A percentile compares a stretch with the other conserved stretches of the same genome.
Conservation (phyloP, 2,113 vertebrate genomes). For the Gymnarchus niloticus region DNA sequence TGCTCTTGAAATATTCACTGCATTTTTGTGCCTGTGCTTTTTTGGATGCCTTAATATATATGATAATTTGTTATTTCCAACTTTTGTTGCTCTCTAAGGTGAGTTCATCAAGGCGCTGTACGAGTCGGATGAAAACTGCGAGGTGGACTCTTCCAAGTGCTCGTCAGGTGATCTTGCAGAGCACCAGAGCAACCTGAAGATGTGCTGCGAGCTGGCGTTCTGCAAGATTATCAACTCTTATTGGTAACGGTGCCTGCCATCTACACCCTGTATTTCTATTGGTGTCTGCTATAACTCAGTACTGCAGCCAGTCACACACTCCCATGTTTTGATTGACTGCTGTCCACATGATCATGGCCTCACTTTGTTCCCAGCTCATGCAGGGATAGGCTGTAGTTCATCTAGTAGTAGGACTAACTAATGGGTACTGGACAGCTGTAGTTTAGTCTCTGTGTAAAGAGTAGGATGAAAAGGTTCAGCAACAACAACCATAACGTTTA, state of each 20-base stretch:
- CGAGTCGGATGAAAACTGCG: conserved; percentile 97
- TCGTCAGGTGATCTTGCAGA: conserved; percentile 81
- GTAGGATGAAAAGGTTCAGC: not conserved
- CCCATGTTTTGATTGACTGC: too few species aligned
- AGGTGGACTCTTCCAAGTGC: conserved; percentile 92
- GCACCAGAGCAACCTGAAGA: conserved; percentile 97
- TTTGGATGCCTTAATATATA: not conserved
- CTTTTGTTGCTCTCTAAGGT: conserved; percentile 55
- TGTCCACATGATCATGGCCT: not conserved
- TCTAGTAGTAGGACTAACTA: not conserved
- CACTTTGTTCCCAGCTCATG: not conserved
- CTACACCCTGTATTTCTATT: not conserved
- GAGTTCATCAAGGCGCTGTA: conserved; percentile 98
- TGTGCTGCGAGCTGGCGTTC: conserved; percentile 98
- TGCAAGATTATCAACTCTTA: conserved; percentile 99
- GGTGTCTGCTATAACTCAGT: not conserved
- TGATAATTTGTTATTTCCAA: not conserved
- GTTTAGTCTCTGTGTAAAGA: not conserved
- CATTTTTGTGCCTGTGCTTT: not conserved
- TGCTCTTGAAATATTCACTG: too few species aligned
- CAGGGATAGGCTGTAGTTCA: not conserved
- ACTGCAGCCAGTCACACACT: not conserved
- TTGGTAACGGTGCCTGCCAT: conserved; percentile 65
- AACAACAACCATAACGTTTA: too few species aligned
- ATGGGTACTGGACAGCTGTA: not conserved